phyloP scores from a whole-genome alignment of 2,888 invertebrate genomes.

The Monoplex corrugatus region DNA sequence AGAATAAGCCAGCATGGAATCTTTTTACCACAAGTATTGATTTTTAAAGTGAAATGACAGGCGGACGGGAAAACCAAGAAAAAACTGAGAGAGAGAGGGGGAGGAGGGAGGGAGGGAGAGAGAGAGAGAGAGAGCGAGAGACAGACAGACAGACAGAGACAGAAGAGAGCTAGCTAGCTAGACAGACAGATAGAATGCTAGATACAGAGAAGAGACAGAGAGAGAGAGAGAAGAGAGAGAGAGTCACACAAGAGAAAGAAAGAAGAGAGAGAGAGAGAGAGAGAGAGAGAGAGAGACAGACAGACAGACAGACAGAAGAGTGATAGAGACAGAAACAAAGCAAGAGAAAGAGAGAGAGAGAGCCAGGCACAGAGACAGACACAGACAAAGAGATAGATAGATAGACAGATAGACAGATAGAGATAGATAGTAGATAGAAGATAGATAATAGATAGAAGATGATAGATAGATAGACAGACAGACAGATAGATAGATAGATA shows the following conservation, averaged over 20 bases:
- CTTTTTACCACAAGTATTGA: too few relatives aligned
- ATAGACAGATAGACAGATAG: conserved; percentile 1
- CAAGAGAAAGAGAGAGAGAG: not conserved
- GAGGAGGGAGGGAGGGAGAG: not conserved
- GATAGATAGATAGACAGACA: conserved; percentile 22
- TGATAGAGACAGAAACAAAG: not conserved
- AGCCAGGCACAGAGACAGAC: not conserved
- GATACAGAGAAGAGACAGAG: too few relatives aligned
- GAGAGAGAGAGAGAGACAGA: not conserved
- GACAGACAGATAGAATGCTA: not conserved
- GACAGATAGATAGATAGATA: conserved; percentile 14
- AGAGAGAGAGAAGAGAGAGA: not conserved
- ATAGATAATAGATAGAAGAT: too few relatives aligned
- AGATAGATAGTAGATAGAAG: too few relatives aligned
- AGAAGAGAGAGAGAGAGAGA: not conserved
- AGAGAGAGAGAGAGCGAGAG: not conserved
- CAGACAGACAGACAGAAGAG: not conserved
- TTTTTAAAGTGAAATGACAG: too few relatives aligned
- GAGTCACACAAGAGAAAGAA: not conserved
- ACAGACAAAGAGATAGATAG: not conserved
- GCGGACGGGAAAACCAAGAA: not conserved
- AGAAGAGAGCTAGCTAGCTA: not conserved
- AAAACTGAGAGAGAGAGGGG: not conserved
- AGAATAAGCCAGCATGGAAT: too few relatives aligned
- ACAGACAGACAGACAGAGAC: not conserved